Base-by-base conservation (phyloP, 2,797 vertebrate genomes). In the Numenius phaeopus region DNA sequence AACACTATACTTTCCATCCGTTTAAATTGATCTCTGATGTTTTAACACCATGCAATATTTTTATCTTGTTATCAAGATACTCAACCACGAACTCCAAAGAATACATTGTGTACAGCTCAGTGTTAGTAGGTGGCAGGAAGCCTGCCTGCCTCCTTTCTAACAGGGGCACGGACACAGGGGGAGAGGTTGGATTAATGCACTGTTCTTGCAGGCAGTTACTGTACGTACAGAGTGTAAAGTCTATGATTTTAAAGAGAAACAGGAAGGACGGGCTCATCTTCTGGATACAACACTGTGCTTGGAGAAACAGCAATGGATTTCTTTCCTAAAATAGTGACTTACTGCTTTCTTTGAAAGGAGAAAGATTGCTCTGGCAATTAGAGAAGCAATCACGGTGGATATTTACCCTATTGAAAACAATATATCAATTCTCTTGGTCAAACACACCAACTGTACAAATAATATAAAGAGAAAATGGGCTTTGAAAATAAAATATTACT, bases 401-500 rank as follows among this genome's bases (percentile, higher is more conserved):
- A 93, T 97, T 97, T 96, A 96, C 58, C 80, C 55, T 96, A 52
- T 79, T 87, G 90, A 87, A 76, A 67, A 93, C 83, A 97, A 96
- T 81, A 61, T 95, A 97, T 95, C 90, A 95, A 89, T 95, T 91
- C 88, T 88, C 62, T 92, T 90, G 86, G 94, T 94, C 95, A 97
- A 97, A 96, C 83, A 95, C 0, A 17, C 37, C 57, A 86, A 75
- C 66, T 85, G 73, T 91, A 92, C 66, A 95, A 94, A 93, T 75
- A 96, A 94, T 80, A 96, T 75, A 75, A 93, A 87, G 78, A 92
- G 91, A 89, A 97, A 95, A 95, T 90, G 59, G n/a, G 37, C 22
- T 96, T 93, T 96, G 84, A 97, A 96, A 96, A 96, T 85, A 96
- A 97, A 95, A 88, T 92, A 95, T 75, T 94, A 94, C 87, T 96